Base-by-base conservation (phyloP, 2,888 invertebrate genomes). In the Xylota sylvarum region DNA sequence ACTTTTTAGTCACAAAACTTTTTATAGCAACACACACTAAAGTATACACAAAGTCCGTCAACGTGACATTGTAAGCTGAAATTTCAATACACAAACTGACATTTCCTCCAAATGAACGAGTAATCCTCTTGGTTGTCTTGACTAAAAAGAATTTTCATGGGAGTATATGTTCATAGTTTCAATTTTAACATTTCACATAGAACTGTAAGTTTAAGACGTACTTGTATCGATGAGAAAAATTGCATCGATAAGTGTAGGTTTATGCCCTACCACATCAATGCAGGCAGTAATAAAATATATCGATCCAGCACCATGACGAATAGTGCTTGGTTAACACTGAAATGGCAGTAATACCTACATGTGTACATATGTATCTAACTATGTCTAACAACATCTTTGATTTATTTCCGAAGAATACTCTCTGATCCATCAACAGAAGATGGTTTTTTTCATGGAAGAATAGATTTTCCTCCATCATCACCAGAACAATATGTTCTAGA, bases 341-440 rank as follows among this genome's bases (percentile, higher is more conserved):
- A 55, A 14, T 32, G 9, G n/a, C 30, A 55, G 27, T 52, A 52
- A 52, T 52, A 52, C 27, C 1, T 3, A 37, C 6, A 35, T n/a
- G n/a, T n/a, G n/a, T n/a, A n/a, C n/a, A n/a, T 23, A 7, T 32
- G 32, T 32, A 32, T 4, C 19, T n/a, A 27, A 27, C 5, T n/a
- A 52, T 27, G 27, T 52, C 30, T 9, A 14, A 14, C 30, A 32
- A n/a, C 27, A 55, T 55, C n/a, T 55, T n/a, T 14, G 55, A 55
- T n/a, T 52, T 27, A 5, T 52, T 52, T n/a, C 10, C 5, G 19
- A 50, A 5, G n/a, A 5, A 27, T 52, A 17, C 52, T 27, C 30
- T 30, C 12, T 0, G 14, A 55, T 32, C 14, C 55, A 55, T 55
- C 55, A 55, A 10, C 52, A 27, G n/a, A 9, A 50, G 50, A 50